Conservation (phyloP, 1,140 invertebrate species). For the Scaptomyza graminum region DNA sequence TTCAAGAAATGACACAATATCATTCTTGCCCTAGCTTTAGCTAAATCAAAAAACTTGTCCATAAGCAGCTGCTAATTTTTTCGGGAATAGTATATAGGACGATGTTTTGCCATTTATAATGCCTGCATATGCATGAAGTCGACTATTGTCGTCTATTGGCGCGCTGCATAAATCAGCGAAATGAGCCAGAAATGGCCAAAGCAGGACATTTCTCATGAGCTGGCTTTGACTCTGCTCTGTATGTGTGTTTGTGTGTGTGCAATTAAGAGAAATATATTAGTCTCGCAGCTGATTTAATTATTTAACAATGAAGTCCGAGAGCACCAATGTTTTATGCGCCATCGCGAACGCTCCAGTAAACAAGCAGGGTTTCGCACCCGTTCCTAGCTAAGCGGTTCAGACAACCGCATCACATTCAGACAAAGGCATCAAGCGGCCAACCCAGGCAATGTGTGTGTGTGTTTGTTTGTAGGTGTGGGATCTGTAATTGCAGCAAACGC, state of each 20-base stretch:
- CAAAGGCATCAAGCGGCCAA: slow-evolving; percentile 66
- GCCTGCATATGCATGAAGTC: slow-evolving; percentile 29
- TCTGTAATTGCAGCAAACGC: slow-evolving; percentile 81
- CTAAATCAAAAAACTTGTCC: not conserved
- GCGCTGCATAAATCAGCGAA: slow-evolving; percentile 59
- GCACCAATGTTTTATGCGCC: slow-evolving; percentile 38
- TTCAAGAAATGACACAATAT: slow-evolving; percentile 1
- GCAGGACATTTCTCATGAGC: slow-evolving; percentile 56
- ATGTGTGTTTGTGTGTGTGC: slow-evolving; percentile 54
- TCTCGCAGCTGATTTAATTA: slow-evolving; percentile 83
- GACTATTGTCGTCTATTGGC: slow-evolving; percentile 26
- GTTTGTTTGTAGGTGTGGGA: slow-evolving; percentile 10
- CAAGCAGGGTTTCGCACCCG: slow-evolving; percentile 40
- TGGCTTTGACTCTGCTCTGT: slow-evolving; percentile 45
- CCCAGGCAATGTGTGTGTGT: not conserved
- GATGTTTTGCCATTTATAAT: slow-evolving; percentile 6
- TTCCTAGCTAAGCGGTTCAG: slow-evolving; percentile 55
- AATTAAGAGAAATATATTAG: slow-evolving; percentile 83
- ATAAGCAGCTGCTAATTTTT: slow-evolving; percentile 18
- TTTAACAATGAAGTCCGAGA: slow-evolving; percentile 80
- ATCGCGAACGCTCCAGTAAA: slow-evolving; percentile 36
- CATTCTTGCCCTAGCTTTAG: not conserved
- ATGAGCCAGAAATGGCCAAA: slow-evolving; percentile 38
- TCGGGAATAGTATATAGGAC: not conserved
- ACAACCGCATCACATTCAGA: slow-evolving; percentile 76